Percentiles rank a stretch among this genome's conserved stretches.
These are phyloP conservation scores for Peromyscus californicus DNA, from an alignment of 2,113 vertebrate genomes.

Conservation along the genomic window DNA sequence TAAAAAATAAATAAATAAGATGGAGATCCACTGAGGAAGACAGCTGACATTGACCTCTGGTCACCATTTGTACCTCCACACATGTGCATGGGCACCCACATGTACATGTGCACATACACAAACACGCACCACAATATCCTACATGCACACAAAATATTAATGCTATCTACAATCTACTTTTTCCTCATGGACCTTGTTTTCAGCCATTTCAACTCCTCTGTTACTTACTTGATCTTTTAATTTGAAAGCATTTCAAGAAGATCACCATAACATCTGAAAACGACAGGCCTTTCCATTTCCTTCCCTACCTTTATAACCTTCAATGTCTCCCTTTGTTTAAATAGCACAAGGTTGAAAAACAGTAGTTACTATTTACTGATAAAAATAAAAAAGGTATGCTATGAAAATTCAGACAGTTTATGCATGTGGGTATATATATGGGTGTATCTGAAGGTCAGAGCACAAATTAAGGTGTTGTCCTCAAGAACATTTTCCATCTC, in stretches of 20 bases:
- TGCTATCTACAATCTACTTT: not conserved
- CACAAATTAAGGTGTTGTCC: not conserved
- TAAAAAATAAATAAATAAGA: not conserved
- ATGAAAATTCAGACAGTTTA: slow-evolving; percentile 9
- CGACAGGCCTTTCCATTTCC: not conserved
- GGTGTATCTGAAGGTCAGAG: no score
- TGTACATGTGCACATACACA: not conserved
- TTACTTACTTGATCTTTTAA: not conserved
- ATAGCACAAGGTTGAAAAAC: not conserved
- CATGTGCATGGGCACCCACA: not conserved
- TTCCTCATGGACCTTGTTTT: not conserved
- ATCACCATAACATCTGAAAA: slow-evolving; percentile 3
- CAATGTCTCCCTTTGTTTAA: slow-evolving; percentile 22
- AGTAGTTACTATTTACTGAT: not conserved
- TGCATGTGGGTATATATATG: not conserved
- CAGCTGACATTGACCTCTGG: not conserved
- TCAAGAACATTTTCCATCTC: not conserved
- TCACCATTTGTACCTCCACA: not conserved
- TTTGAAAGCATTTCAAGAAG: not conserved
- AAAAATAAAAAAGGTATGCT: slow-evolving; percentile 41
- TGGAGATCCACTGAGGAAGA: not conserved
- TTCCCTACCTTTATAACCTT: not conserved
- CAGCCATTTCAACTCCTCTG: not conserved
- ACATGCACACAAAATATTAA: not conserved
- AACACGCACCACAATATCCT: not conserved